Conservation (phyloP, 2,797 vertebrate species). For the Thaleichthys pacificus region DNA sequence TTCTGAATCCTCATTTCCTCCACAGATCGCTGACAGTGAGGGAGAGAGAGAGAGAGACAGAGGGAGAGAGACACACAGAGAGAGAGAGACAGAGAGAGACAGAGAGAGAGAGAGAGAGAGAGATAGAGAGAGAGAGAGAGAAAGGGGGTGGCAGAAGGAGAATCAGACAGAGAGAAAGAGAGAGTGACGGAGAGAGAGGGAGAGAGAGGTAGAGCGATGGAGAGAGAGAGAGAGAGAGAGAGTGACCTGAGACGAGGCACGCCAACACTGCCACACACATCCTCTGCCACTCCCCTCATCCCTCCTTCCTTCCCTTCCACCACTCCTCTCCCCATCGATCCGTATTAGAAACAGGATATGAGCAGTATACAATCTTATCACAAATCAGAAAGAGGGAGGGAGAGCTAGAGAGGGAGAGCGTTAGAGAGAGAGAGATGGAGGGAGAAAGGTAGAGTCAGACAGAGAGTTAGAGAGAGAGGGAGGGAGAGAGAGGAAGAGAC, state of each 20-base stretch:
- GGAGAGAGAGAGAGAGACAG: too few relatives aligned
- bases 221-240: neutral
- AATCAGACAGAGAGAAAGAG: neutral
- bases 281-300: constrained; percentile 4
- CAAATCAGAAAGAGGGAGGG: constrained; percentile 37
- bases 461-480: constrained; percentile 25
- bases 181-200: too few relatives aligned
- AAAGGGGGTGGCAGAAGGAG: neutral
- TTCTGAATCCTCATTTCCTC: constrained; percentile 78
- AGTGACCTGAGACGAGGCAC: neutral
- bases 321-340: constrained; percentile 58
- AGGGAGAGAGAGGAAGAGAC: too few relatives aligned
- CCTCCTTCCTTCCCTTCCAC: neutral
- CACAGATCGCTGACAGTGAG: constrained; percentile 50
- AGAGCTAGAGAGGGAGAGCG: constrained; percentile 4
- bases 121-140: neutral
- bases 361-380: constrained; percentile 74
- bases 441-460: neutral
- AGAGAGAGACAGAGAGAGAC: neutral
- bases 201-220: too few relatives aligned
- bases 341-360: constrained; percentile 77
- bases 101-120: neutral
- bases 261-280: constrained; percentile 17
- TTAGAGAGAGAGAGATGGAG: constrained; percentile 33
- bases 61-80: neutral